These are phyloP conservation scores for Cynopterus sphinx DNA, from an alignment of 2,797 vertebrate genomes.

Conservation along the genomic window DNA sequence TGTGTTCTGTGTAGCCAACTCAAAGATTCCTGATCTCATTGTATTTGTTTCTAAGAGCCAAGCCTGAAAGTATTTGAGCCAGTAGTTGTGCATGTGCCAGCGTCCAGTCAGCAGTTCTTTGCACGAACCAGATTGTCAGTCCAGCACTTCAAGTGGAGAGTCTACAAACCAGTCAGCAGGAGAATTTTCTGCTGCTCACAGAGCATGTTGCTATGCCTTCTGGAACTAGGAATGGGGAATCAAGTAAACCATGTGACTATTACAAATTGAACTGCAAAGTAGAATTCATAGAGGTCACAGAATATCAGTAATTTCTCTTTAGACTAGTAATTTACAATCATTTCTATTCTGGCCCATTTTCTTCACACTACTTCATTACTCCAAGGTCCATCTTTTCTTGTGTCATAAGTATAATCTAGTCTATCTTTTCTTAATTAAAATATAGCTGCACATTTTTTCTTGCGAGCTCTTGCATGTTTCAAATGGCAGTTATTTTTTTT, in stretches of 20 bases:
- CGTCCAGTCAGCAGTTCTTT: slow-evolving; percentile 72
- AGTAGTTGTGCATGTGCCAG: slow-evolving; percentile 48
- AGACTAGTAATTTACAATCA: slow-evolving; percentile 19
- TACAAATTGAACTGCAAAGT: not conserved
- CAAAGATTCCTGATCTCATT: not conserved
- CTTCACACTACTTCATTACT: not conserved
- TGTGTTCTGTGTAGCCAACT: not conserved
- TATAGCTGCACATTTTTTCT: slow-evolving; percentile 1
- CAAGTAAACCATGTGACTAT: slow-evolving; percentile 30
- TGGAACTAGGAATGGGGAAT: slow-evolving; percentile 24
- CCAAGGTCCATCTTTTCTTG: slow-evolving; percentile 26
- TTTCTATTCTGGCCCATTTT: not conserved
- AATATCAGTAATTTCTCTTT: slow-evolving; percentile 36
- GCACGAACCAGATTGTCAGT: slow-evolving; percentile 61
- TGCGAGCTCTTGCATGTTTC: slow-evolving; percentile 20
- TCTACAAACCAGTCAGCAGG: slow-evolving; percentile 57
- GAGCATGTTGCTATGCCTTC: slow-evolving; percentile 59
- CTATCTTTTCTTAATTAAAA: slow-evolving; percentile 65
- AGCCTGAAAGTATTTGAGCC: not conserved
- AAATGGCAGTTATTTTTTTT: not conserved
- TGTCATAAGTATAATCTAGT: slow-evolving; percentile 6
- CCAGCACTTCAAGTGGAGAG: slow-evolving; percentile 45
- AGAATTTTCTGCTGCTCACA: slow-evolving; percentile 52
- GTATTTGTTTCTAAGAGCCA: slow-evolving; percentile 33
- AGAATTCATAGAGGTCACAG: slow-evolving; percentile 58